Conservation (phyloP, 2,888 invertebrate genomes). For the Acrobasis consociella region DNA sequence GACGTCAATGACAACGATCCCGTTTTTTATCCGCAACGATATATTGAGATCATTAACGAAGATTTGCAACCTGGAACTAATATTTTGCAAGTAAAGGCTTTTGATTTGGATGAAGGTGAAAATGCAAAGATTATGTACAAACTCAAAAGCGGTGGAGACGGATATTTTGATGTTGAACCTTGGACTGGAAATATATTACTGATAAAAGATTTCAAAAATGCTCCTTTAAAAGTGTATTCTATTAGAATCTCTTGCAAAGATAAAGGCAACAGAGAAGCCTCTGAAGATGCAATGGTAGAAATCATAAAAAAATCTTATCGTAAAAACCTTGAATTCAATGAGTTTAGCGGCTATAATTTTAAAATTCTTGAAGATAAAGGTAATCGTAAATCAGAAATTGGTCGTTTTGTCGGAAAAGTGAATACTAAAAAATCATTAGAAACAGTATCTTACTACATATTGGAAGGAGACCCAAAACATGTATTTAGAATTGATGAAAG, state of each 20-base stretch:
- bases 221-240: constrained; percentile 86
- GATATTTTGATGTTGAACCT: constrained; percentile 90
- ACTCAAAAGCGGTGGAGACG: constrained; percentile 90
- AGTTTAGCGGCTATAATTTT: constrained; percentile 90
- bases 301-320: constrained; percentile 88
- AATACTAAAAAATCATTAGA: constrained; percentile 85
- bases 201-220: constrained; percentile 84
- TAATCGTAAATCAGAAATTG: constrained; percentile 81
- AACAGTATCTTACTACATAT: constrained; percentile 87
- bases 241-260: constrained; percentile 91
- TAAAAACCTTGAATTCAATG: constrained; percentile 89
- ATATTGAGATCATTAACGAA: constrained; percentile 90
- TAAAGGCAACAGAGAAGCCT: constrained; percentile 88
- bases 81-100: constrained; percentile 89
- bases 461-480: constrained; percentile 89
- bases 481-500: constrained; percentile 91
- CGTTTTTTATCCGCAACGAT: constrained; percentile 94
- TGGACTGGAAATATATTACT: constrained; percentile 89
- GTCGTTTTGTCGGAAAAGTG: constrained; percentile 90
- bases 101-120: constrained; percentile 93
- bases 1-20: constrained; percentile 97
- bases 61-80: constrained; percentile 85
- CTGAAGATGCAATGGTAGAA: constrained; percentile 90
- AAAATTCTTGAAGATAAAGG: constrained; percentile 92
- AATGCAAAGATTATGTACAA: constrained; percentile 91